Evolutionary conservation across 2,888 invertebrate species (phyloP), one percentile per base, ranked within the genome.

Genomic region (Neoaliturus tenellus): DNA sequence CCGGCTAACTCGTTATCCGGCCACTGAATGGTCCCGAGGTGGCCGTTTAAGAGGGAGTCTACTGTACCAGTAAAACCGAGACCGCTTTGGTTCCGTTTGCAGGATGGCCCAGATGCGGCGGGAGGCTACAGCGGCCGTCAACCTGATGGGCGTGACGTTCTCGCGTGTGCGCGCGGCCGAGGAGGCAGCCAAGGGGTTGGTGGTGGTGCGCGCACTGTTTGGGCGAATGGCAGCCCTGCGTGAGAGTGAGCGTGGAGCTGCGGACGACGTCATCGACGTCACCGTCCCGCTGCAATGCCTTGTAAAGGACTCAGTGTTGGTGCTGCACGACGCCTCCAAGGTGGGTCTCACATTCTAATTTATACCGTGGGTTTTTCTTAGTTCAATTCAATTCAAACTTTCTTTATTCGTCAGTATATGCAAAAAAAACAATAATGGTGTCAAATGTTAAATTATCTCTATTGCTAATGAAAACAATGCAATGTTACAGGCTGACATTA

Each of bases 221-320:
- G 97, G 97, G 28, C 94, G 95, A 89, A 91, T 95, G 84, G 89
- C 92, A 31, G 83, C 85, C 78, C 44, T 85, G 86, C 87, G 89
- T 71, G 86, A 69, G 48, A 71, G 85, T 48, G 86, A 80, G 10
- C 44, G 35, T 1, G 20, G 25, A 10, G 51, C 48, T 94, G 89
- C 91, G 95, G 85, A 89, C 91, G 88, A 88, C 88, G 92, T 95
- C 2, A 95, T 98, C 85, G 98, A 99, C 90, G 99, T 99, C 20
- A 98, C 97, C n/a, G 93, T 98, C 88, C 98, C 98, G 0, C 89
- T 99, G 33, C 99, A 99, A 91, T 98, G 98, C 89, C 93, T 98
- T 88, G 96, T 98, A 81, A 97, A 96, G 89, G 96, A 98, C 90
- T 96, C 98, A n/a, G 94, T 95, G 89, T 92, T 99, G 81, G 93